phyloP scores from a whole-genome alignment of 2,797 vertebrate species.

The Sebastes iracundus region DNA sequence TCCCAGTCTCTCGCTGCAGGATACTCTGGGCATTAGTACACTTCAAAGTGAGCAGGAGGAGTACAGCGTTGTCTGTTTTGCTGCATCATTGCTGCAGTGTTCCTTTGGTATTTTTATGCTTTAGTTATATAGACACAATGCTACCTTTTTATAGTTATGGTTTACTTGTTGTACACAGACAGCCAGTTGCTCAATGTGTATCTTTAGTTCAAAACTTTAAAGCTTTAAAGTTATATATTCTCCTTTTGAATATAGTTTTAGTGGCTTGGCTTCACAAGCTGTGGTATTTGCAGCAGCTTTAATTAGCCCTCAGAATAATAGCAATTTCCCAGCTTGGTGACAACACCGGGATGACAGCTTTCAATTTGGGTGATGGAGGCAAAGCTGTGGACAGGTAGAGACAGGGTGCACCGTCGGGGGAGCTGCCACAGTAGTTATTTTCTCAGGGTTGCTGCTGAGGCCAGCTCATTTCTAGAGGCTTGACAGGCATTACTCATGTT shows the following conservation, averaged over 20 bases:
- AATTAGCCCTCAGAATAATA: slow-evolving; percentile 33
- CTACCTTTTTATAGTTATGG: not conserved
- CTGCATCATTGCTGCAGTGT: slow-evolving; percentile 63
- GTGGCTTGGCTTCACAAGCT: not conserved
- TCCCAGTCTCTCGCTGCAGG: slow-evolving; percentile 8
- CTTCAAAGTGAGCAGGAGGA: slow-evolving; percentile 40
- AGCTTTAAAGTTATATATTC: not conserved
- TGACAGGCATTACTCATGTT: slow-evolving; percentile 26
- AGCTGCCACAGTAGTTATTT: slow-evolving; percentile 18
- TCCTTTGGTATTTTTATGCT: not conserved
- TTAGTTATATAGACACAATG: not conserved
- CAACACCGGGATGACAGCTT: not conserved
- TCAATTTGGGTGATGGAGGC: slow-evolving; percentile 15
- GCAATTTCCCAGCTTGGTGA: slow-evolving; percentile 25
- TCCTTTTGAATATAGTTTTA: not conserved
- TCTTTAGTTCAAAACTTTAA: not conserved
- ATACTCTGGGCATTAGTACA: slow-evolving; percentile 5
- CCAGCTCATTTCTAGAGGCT: slow-evolving; percentile 29
- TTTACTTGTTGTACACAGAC: not conserved
- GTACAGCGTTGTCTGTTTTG: slow-evolving; percentile 30
- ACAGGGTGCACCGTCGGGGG: not conserved
- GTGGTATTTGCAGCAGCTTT: slow-evolving; percentile 19
- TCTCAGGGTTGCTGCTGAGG: slow-evolving; percentile 32
- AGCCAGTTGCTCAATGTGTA: not conserved
- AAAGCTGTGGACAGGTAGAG: slow-evolving; percentile 22